phyloP scores from a whole-genome alignment of 2,797 vertebrate genomes.

The Falco berigora region DNA sequence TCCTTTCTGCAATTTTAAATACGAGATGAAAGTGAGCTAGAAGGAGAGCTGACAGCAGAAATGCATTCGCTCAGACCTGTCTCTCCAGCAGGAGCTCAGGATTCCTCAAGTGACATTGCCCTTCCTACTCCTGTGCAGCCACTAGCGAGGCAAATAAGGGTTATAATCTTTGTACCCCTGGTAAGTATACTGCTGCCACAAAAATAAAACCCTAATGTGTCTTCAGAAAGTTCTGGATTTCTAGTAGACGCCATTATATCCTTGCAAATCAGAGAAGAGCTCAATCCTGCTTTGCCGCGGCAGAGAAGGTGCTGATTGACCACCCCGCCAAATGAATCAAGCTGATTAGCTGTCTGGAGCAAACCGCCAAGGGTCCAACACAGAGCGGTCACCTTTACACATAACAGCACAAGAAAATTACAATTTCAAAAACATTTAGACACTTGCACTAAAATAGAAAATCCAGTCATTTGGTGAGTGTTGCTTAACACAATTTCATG shows the following conservation, averaged over 20 bases:
- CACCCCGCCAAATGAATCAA: constrained; percentile 64
- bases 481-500: constrained; percentile 61
- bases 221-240: background rate
- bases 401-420: constrained; percentile 74
- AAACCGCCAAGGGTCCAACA: constrained; percentile 46
- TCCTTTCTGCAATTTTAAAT: background rate
- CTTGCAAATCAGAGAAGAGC: constrained; percentile 1
- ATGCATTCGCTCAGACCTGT: background rate
- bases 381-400: constrained; percentile 75
- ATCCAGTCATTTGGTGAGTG: constrained; percentile 41
- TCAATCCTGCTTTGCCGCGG: background rate
- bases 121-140: background rate
- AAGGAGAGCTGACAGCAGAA: background rate
- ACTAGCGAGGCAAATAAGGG: background rate
- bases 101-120: background rate
- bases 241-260: background rate
- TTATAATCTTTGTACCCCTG: background rate
- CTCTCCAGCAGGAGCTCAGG: background rate
- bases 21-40: background rate
- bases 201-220: background rate
- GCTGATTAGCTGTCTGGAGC: constrained; percentile 71
- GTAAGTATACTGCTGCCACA: background rate
- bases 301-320: background rate
- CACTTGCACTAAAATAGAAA: constrained; percentile 62
- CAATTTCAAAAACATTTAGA: constrained; percentile 54